Evolutionary conservation across 2,888 invertebrate genomes (phyloP), one percentile per base, ranked within the genome.

Genomic region (Agriopis marginaria): DNA sequence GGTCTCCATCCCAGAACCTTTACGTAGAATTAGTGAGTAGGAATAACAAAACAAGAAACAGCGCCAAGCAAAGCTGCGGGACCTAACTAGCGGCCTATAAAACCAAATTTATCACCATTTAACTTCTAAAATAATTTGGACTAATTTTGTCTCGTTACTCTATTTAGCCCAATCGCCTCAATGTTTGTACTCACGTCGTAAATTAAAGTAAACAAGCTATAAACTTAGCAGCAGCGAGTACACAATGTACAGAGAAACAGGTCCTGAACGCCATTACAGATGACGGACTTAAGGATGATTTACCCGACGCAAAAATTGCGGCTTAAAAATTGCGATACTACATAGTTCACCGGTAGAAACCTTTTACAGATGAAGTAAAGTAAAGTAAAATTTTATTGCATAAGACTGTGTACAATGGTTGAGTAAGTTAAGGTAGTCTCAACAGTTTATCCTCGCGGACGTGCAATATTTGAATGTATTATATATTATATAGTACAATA

Each of bases 201-300:
- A 90, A 89, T 86, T 86, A 85, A 82, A 84, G 87, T 86, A 88
- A 89, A 90, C 88, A 89, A 78, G 77, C 77, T 82, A 82, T 90
- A 86, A 89, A 87, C 47, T 40, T 9, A 44, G 45, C 12, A 23
- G 45, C 58, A 45, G 0, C 0, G 58, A 58, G 12, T 58, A 58
- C 7, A 11, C 2, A 44, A 23, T 23, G 11, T 11, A 7, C 44
- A 58, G 45, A 58, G 44, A 45, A 45, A 10, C 23, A 50, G 14
- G 0, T 49, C 14, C 14, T 7, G n/a, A 47, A 7, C 14, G 9
- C 9, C 50, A 1, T 5, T 3, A 14, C 17, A 49, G 9, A 17
- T 14, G 14, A 14, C 5, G 14, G 14, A 14, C 7, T 14, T 23
- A 23, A 23, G 17, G 17, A 23, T 23, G 17, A 23, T 23, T 23